Evolutionary conservation across 2,113 vertebrate genomes (phyloP).

Genomic region (Protomyctophum bolini): DNA sequence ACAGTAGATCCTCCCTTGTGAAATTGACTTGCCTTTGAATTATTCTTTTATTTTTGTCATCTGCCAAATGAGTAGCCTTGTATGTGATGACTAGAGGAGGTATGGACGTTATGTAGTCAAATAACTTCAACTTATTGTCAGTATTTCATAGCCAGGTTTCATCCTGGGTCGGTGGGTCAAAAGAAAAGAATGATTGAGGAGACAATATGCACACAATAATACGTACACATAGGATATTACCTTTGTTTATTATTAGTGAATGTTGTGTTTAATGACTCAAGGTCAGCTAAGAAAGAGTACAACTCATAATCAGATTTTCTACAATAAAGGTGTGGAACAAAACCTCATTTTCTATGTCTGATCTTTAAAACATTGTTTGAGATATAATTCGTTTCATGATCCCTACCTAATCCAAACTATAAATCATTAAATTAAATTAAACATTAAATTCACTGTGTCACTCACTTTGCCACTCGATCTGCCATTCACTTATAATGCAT

Average conservation of each 20-base stretch:
- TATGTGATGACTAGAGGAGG: slow-evolving; percentile 10
- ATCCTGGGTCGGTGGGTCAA: neutral
- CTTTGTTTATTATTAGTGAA: slow-evolving; percentile 20
- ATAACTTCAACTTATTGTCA: slow-evolving; percentile 22
- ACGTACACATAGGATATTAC: neutral
- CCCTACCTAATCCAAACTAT: no score
- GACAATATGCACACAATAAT: neutral
- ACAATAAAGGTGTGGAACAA: slow-evolving; percentile 55
- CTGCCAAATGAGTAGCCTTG: slow-evolving; percentile 50
- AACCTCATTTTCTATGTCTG: slow-evolving; percentile 15
- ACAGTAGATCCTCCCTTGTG: slow-evolving; percentile 24
- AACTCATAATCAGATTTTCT: slow-evolving; percentile 45
- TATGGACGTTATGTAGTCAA: slow-evolving; percentile 15
- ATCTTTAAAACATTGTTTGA: neutral
- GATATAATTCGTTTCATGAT: no score
- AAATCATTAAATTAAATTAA: no score
- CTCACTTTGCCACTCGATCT: no score
- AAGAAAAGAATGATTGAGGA: neutral
- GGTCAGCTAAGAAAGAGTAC: slow-evolving; percentile 7
- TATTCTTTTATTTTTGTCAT: slow-evolving; percentile 25
- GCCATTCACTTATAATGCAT: no score
- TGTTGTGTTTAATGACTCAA: slow-evolving; percentile 17
- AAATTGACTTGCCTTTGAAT: slow-evolving; percentile 40
- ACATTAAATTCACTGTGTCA: no score
- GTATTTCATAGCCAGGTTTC: slow-evolving; percentile 28